phyloP scores from a whole-genome alignment of 1,140 invertebrate species.

The Drosophila melanogaster region DNA sequence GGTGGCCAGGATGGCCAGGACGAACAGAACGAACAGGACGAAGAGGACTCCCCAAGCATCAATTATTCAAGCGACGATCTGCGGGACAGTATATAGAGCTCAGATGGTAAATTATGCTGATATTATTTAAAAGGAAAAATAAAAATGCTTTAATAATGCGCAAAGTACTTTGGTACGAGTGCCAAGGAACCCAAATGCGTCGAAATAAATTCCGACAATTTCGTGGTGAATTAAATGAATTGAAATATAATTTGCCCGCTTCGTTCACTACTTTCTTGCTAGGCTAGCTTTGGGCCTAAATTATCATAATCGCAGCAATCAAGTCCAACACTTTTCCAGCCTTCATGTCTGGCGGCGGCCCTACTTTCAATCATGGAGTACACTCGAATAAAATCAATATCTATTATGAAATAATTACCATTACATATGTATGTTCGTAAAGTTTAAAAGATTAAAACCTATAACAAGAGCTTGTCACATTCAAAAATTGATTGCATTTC shows the following conservation, averaged over 20 bases:
- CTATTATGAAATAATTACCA: not conserved
- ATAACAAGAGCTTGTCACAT: too few relatives aligned
- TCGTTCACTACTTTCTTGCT: not conserved
- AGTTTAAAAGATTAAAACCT: not conserved
- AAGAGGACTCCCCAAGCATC: constrained; percentile 1
- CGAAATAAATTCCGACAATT: too few relatives aligned
- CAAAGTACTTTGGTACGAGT: not conserved
- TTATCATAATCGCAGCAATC: constrained; percentile 7
- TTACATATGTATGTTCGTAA: not conserved
- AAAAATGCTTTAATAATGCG: constrained; percentile 11
- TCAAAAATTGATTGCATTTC: not conserved
- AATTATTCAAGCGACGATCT: constrained; percentile 13
- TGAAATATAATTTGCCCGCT: too few relatives aligned
- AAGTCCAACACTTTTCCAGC: not conserved
- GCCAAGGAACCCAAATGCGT: not conserved
- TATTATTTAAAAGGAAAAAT: constrained; percentile 9
- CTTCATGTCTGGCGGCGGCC: constrained; percentile 5
- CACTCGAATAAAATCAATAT: not conserved
- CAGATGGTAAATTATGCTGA: constrained; percentile 13
- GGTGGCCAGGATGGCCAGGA: not conserved
- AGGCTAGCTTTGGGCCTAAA: not conserved
- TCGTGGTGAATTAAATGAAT: not conserved
- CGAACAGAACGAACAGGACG: not conserved
- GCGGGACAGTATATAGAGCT: not conserved
- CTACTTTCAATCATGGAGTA: constrained; percentile 59